Conservation (phyloP, 2,797 vertebrate species). For the Dermochelys coriacea region DNA sequence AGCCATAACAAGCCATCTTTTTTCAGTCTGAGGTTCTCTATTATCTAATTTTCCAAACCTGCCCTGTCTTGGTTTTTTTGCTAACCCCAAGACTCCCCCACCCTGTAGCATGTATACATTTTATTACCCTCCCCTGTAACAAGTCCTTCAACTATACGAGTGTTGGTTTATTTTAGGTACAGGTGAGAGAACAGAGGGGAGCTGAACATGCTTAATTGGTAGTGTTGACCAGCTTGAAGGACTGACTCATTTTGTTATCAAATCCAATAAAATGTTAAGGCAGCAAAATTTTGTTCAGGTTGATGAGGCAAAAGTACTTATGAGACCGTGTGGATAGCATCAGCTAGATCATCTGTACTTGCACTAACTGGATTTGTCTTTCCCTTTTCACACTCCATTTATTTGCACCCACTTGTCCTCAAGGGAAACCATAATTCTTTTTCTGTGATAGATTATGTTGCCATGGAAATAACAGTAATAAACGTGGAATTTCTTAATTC, state of each 20-base stretch:
- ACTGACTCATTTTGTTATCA: not conserved
- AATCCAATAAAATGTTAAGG: not conserved
- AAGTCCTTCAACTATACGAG: not conserved
- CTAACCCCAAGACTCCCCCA: not conserved
- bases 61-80: not conserved
- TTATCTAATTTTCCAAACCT: not conserved
- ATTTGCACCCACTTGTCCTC: not conserved
- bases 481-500: conserved; percentile 3
- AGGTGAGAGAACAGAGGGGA: accelerated
- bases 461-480: conserved; percentile 14
- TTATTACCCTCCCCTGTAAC: not conserved
- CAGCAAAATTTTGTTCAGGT: not conserved
- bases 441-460: not conserved
- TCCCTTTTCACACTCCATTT: conserved; percentile 46
- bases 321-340: not conserved
- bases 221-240: not conserved
- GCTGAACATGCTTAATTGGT: not conserved
- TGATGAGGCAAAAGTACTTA: not conserved
- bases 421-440: conserved; percentile 28
- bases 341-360: not conserved
- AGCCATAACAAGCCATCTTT: not conserved
- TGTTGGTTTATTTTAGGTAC: not conserved
- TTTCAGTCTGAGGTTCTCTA: not conserved
- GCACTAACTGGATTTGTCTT: conserved; percentile 37
- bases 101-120: not conserved